A percentile compares a stretch with the other conserved stretches of the same genome.
phyloP scores from a whole-genome alignment of 2,113 vertebrate genomes.

The Silurus asotus region DNA sequence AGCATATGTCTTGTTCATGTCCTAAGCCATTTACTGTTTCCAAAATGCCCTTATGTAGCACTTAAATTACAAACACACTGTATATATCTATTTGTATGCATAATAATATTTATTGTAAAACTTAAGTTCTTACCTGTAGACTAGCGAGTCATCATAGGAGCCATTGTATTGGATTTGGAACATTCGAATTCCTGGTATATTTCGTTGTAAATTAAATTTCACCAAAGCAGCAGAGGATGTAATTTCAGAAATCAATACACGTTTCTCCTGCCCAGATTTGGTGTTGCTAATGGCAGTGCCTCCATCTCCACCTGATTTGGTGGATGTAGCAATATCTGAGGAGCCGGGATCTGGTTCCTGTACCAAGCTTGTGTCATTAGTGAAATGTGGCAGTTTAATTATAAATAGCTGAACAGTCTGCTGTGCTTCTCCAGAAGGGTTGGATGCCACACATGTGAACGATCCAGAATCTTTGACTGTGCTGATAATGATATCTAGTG shows the following conservation, averaged over 20 bases:
- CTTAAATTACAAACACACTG: not conserved
- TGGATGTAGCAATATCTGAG: slow-evolving; percentile 95
- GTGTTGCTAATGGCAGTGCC: slow-evolving; percentile 82
- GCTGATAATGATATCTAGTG: slow-evolving; percentile 94
- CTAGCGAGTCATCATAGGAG: slow-evolving; percentile 94
- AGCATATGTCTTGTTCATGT: not conserved
- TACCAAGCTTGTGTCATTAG: slow-evolving; percentile 88
- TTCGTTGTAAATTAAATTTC: slow-evolving; percentile 97
- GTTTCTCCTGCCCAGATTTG: slow-evolving; percentile 89
- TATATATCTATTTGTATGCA: no score
- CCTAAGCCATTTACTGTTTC: not conserved
- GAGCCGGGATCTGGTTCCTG: slow-evolving; percentile 92
- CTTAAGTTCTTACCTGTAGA: slow-evolving; percentile 86
- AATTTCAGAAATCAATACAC: slow-evolving; percentile 89
- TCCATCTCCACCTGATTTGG: slow-evolving; percentile 85
- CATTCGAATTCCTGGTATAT: slow-evolving; percentile 97
- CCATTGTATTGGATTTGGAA: slow-evolving; percentile 99
- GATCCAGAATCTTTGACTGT: slow-evolving; percentile 95
- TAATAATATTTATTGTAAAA: not conserved
- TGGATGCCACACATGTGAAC: slow-evolving; percentile 96
- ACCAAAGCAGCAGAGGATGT: slow-evolving; percentile 89
- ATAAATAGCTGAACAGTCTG: slow-evolving; percentile 90
- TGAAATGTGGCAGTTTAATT: slow-evolving; percentile 91
- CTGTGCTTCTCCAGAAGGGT: slow-evolving; percentile 94
- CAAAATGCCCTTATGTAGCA: slow-evolving; percentile 1